Evolutionary conservation across 1,140 invertebrate genomes (phyloP), one percentile per base, ranked within the genome.

Genomic region (Chrysomallon squamiferum): DNA sequence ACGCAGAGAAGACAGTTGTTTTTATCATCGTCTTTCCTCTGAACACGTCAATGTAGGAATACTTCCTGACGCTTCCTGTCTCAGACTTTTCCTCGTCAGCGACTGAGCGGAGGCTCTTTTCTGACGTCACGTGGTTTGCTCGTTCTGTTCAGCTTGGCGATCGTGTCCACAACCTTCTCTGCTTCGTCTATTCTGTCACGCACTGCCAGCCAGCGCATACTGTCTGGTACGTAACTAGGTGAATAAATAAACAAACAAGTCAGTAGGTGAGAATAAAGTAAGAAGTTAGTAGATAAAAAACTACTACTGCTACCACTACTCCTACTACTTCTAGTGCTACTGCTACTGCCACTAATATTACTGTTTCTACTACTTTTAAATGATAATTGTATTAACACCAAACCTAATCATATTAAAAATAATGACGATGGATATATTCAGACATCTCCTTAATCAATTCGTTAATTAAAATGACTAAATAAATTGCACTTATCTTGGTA

Each of bases 181-280:
- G 79, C 79, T 45, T 79, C 72, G 32, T 77, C 64, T 38, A 74
- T 63, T 20, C 68, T 68, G 3, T 71, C 66, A 20, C 69, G 66
- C 2, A 66, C 63, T 4, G 74, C 65, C n/a, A 80, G 57, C 75
- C 78, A 81, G 30, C 79, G 73, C 33, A 74, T 72, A 45, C 77
- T 79, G 47, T 81, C 79, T 11, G 78, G 79, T 43, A 78, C 52
- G 54, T 73, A 59, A 41, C 78, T 80, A 33, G 6, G 60, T 25
- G 32, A 27, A 67, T 32, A 54, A 38, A 38, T 22, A 7, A 68
- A 32, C 5, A 30, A 38, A 3, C 29, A 18, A n/a, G n/a, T n/a
- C n/a, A n/a, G n/a, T n/a, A n/a, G n/a, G n/a, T n/a, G n/a, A n/a
- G n/a, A n/a, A n/a, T n/a, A n/a, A n/a, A n/a, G n/a, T n/a, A n/a